Conservation (phyloP, 2,113 vertebrate genomes). For the Macrotis lagotis region DNA sequence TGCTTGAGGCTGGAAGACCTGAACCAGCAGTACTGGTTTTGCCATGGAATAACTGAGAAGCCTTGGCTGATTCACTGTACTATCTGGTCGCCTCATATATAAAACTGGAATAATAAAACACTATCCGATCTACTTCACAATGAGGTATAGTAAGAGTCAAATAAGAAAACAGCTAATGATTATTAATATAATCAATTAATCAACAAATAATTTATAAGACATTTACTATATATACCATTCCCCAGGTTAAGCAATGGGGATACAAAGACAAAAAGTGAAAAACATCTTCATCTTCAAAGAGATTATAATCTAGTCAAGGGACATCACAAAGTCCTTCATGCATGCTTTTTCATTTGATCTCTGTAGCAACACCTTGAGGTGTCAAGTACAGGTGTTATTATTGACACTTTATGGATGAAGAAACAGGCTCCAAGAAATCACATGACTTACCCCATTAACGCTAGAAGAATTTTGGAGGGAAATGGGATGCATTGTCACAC, state of each 20-base stretch:
- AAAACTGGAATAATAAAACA: background rate
- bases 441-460: background rate
- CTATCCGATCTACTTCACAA: background rate
- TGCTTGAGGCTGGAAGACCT: background rate
- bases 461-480: background rate
- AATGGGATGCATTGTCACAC: background rate
- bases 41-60: background rate
- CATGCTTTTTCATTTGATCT: background rate
- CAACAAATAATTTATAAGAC: background rate
- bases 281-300: background rate
- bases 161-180: background rate
- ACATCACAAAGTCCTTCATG: background rate
- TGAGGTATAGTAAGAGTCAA: background rate
- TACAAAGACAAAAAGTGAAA: background rate
- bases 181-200: background rate
- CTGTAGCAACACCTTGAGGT: background rate
- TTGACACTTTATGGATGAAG: background rate
- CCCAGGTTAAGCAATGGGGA: background rate
- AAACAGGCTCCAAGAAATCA: background rate
- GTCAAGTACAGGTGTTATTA: background rate
- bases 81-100: background rate
- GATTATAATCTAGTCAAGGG: background rate
- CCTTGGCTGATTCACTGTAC: background rate
- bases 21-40: background rate
- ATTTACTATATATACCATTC: background rate